Evolutionary conservation across 2,888 invertebrate genomes (phyloP).

Genomic region (Drosophila subquinaria): DNA sequence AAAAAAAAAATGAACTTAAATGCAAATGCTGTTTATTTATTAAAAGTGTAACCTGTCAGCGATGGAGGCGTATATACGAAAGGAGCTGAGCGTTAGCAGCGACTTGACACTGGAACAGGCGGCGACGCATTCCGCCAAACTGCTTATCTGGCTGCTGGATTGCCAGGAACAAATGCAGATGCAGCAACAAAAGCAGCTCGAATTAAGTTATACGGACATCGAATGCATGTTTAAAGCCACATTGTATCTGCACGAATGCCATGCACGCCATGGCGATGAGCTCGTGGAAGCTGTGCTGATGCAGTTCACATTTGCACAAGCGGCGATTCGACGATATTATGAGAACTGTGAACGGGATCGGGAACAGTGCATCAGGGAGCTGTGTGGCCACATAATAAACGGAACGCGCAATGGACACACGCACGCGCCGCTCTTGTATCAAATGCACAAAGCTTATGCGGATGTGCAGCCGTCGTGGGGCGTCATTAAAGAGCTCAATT

Average conservation of each 20-base stretch:
- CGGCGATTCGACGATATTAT: slow-evolving; percentile 29
- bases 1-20: background rate
- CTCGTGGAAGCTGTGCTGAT: slow-evolving; percentile 43
- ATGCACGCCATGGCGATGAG: slow-evolving; percentile 49
- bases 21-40: background rate
- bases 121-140: slow-evolving; percentile 47
- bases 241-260: slow-evolving; percentile 63
- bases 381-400: slow-evolving; percentile 48
- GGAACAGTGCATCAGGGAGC: slow-evolving; percentile 33
- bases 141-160: slow-evolving; percentile 63
- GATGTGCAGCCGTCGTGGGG: slow-evolving; percentile 59
- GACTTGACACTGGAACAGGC: slow-evolving; percentile 54
- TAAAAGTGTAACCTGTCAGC: slow-evolving; percentile 2
- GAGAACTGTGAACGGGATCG: slow-evolving; percentile 22
- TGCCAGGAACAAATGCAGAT: slow-evolving; percentile 49
- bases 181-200: slow-evolving; percentile 35
- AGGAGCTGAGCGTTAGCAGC: slow-evolving; percentile 45
- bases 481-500: slow-evolving; percentile 56
- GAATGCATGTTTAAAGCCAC: slow-evolving; percentile 68
- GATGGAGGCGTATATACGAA: slow-evolving; percentile 64
- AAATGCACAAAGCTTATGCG: slow-evolving; percentile 55
- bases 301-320: slow-evolving; percentile 31
- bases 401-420: slow-evolving; percentile 55
- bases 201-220: slow-evolving; percentile 45
- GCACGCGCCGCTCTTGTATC: slow-evolving; percentile 48